Conservation (phyloP, 2,113 vertebrate species). For the Malurus alboscapulatus region DNA sequence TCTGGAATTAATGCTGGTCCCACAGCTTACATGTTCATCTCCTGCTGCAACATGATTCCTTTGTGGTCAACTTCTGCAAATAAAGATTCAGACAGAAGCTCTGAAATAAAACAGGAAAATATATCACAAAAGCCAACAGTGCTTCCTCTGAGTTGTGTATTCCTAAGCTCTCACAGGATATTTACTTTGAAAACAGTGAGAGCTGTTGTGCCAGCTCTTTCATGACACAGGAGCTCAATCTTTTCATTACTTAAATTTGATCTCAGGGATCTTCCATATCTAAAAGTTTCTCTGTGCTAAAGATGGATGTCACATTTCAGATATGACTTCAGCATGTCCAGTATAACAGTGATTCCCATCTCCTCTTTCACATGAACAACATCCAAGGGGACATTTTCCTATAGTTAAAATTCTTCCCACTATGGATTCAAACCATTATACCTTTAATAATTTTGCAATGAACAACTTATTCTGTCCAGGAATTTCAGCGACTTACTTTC, state of each 20-base stretch:
- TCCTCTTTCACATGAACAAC: not conserved
- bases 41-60: not conserved
- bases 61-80: not conserved
- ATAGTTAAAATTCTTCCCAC: not conserved
- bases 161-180: not conserved
- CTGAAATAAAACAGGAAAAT: constrained; percentile 9
- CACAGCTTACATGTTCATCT: not conserved
- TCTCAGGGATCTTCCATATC: not conserved
- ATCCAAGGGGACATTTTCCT: not conserved
- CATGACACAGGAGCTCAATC: not conserved
- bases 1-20: not conserved
- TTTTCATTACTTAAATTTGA: not conserved
- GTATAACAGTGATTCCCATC: not conserved
- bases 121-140: not conserved
- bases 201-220: not conserved
- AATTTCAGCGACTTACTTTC: not conserved
- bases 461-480: not conserved
- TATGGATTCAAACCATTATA: not conserved
- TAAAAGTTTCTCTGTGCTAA: not conserved
- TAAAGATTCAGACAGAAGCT: not conserved
- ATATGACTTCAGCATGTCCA: not conserved
- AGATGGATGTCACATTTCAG: not conserved
- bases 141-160: not conserved
- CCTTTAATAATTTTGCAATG: not conserved
- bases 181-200: not conserved